Conservation (phyloP, 2,113 vertebrate genomes). For the Tragelaphus scriptus region DNA sequence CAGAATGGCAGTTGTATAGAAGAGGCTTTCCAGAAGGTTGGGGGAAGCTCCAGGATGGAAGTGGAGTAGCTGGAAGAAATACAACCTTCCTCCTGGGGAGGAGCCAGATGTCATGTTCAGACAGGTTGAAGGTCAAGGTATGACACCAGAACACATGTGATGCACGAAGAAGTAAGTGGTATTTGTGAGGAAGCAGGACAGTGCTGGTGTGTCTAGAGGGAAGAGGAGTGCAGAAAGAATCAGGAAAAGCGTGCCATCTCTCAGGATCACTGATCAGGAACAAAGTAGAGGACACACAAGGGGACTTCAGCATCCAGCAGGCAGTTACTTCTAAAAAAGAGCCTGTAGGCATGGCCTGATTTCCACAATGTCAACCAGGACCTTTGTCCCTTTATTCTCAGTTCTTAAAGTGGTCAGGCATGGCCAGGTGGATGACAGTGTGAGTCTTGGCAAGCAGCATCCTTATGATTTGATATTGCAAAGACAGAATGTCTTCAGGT, state of each 20-base stretch:
- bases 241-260: background rate
- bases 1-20: background rate
- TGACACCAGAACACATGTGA: background rate
- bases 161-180: background rate
- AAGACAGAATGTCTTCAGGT: slow-evolving; percentile 56
- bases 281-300: background rate
- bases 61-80: background rate
- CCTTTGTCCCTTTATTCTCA: slow-evolving; percentile 6
- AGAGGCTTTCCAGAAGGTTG: background rate
- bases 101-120: background rate
- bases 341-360: background rate
- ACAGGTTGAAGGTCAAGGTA: background rate
- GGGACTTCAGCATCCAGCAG: background rate
- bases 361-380: slow-evolving; percentile 11
- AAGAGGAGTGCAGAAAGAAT: background rate
- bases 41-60: background rate
- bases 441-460: slow-evolving; percentile 46
- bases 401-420: slow-evolving; percentile 16
- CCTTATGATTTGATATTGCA: slow-evolving; percentile 33
- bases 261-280: background rate
- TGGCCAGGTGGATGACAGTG: slow-evolving; percentile 40
- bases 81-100: background rate
- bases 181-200: background rate
- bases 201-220: background rate
- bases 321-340: slow-evolving; percentile 14